Conservation (phyloP, 2,888 invertebrate species). For the Polydrusus tereticollis region DNA sequence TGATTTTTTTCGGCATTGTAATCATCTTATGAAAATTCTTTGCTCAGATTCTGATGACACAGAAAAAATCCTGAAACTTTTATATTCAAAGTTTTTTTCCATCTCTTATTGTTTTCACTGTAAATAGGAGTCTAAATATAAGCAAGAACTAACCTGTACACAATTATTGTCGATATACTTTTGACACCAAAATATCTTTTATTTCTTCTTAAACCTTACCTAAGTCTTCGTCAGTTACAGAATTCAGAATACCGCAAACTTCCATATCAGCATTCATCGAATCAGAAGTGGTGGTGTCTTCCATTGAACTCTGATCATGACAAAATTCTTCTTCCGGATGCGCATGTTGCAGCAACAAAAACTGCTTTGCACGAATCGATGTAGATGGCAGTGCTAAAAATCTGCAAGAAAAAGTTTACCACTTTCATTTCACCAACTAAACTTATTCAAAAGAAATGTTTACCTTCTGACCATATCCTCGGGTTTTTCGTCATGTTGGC, state of each 20-base stretch:
- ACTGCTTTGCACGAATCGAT: slow-evolving; percentile 62
- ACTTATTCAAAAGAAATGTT: too few species aligned
- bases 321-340: slow-evolving; percentile 63
- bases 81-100: too few species aligned
- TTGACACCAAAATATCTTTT: too few species aligned
- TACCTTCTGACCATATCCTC: slow-evolving; percentile 65
- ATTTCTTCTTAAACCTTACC: slow-evolving; percentile 43
- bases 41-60: too few species aligned
- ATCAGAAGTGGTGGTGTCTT: slow-evolving; percentile 69
- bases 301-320: slow-evolving; percentile 68
- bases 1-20: too few species aligned
- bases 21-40: too few species aligned
- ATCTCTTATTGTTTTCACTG: too few species aligned
- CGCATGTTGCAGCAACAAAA: slow-evolving; percentile 61
- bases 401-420: slow-evolving; percentile 49
- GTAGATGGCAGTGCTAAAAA: slow-evolving; percentile 65
- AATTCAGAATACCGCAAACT: slow-evolving; percentile 67
- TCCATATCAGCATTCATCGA: slow-evolving; percentile 69
- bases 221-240: slow-evolving; percentile 61
- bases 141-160: too few species aligned
- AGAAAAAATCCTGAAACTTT: too few species aligned
- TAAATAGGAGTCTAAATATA: too few species aligned
- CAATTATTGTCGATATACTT: too few species aligned
- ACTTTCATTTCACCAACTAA: neutral
- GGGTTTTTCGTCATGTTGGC: slow-evolving; percentile 69